Evolutionary conservation across 1,140 invertebrate genomes (phyloP).

Genomic region (Ceratosolen fusciceps): DNA sequence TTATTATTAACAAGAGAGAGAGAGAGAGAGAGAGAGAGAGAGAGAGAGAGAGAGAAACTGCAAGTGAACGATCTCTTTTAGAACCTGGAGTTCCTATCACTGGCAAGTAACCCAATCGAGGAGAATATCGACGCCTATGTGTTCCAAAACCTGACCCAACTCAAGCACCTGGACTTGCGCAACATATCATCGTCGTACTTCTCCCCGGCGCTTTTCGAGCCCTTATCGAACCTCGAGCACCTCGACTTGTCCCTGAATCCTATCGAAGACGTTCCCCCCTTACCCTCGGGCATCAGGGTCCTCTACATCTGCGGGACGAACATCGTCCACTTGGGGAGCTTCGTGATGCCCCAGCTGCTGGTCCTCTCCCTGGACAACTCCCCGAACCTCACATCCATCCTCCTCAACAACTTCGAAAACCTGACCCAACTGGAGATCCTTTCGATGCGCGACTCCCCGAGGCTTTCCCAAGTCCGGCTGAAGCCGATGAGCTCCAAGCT

Average conservation of each 20-base stretch:
- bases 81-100: conserved; percentile 62
- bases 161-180: conserved; percentile 61
- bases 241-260: conserved; percentile 66
- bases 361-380: conserved; percentile 62
- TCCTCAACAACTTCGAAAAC: conserved; percentile 65
- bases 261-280: conserved; percentile 58
- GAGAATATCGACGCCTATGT: conserved; percentile 64
- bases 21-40: too few relatives aligned
- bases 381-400: conserved; percentile 57
- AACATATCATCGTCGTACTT: conserved; percentile 62
- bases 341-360: conserved; percentile 58
- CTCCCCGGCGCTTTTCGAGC: conserved; percentile 59
- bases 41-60: too few relatives aligned
- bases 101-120: conserved; percentile 65
- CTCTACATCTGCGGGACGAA: conserved; percentile 65
- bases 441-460: conserved; percentile 57
- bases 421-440: conserved; percentile 60
- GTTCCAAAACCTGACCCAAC: conserved; percentile 57
- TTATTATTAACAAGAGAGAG: too few relatives aligned
- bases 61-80: conserved; percentile 41
- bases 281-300: conserved; percentile 57
- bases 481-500: conserved; percentile 53
- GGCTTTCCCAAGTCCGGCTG: conserved; percentile 54
- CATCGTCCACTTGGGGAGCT: conserved; percentile 53
- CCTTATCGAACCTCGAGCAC: conserved; percentile 57